phyloP scores from a whole-genome alignment of 1,140 invertebrate genomes.

The Mamestra configurata region DNA sequence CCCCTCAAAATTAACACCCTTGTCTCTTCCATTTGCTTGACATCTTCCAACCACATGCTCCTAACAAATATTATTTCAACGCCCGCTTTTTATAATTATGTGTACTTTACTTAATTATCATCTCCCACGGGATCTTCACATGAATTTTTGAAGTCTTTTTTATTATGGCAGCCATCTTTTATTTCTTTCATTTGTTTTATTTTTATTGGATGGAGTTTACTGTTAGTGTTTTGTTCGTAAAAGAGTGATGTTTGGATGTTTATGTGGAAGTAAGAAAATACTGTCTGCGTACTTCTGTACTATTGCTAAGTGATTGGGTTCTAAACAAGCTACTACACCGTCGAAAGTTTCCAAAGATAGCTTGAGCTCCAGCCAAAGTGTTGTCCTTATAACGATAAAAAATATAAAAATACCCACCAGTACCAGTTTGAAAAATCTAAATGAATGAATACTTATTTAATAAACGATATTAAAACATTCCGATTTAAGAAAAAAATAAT shows the following conservation, averaged over 20 bases:
- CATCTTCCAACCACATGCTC: conserved; percentile 67
- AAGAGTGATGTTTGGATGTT: neutral
- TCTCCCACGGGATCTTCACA: conserved; percentile 66
- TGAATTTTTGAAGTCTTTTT: conserved; percentile 52
- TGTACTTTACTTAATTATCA: conserved; percentile 62
- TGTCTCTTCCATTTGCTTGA: conserved; percentile 63
- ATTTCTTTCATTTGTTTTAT: neutral
- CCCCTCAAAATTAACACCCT: conserved; percentile 24
- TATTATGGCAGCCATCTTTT: conserved; percentile 28
- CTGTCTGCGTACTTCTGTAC: neutral
- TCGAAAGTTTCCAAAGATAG: too few species aligned
- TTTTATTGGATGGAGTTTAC: neutral
- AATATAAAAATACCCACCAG: too few species aligned
- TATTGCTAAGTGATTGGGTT: too few species aligned
- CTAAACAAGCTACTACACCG: too few species aligned
- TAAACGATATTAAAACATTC: too few species aligned
- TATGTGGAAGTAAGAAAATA: neutral
- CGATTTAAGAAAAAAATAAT: too few species aligned
- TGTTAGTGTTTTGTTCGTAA: neutral
- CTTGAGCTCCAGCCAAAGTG: too few species aligned
- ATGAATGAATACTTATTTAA: too few species aligned
- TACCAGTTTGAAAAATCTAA: too few species aligned
- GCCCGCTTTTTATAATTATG: conserved; percentile 71
- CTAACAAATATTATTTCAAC: conserved; percentile 76
- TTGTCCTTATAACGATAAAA: too few species aligned